Evolutionary conservation across 2,113 vertebrate genomes (phyloP).

Genomic region (Trogon melanurus): DNA sequence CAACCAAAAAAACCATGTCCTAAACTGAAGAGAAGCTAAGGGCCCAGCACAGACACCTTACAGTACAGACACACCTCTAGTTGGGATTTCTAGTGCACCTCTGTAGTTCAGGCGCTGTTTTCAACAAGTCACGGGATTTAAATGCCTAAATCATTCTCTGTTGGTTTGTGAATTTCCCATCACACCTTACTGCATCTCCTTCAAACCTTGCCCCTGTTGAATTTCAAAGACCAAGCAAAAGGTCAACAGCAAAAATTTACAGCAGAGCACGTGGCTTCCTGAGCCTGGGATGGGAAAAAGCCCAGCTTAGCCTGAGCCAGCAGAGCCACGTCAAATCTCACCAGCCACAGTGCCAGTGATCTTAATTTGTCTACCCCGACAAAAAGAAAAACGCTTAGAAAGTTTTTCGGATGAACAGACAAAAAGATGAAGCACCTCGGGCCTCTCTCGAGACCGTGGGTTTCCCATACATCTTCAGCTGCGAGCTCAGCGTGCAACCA

Average conservation of each 20-base stretch:
- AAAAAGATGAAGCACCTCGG: background rate
- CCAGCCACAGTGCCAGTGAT: fast-evolving
- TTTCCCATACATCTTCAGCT: background rate
- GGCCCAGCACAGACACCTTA: background rate
- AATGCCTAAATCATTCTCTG: background rate
- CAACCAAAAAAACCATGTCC: background rate
- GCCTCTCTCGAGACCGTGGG: background rate
- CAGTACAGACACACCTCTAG: background rate
- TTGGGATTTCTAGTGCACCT: background rate
- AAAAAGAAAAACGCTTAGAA: background rate
- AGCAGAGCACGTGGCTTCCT: background rate
- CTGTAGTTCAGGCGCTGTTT: background rate
- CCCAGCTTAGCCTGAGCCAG: background rate
- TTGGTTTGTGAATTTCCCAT: background rate
- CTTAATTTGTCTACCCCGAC: background rate
- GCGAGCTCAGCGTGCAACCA: background rate
- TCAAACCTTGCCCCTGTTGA: background rate
- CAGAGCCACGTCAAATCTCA: background rate
- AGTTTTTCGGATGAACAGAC: background rate
- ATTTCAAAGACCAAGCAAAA: background rate
- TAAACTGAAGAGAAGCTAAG: background rate
- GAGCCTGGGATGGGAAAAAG: background rate
- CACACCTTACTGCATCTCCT: background rate
- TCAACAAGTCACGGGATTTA: background rate
- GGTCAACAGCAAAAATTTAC: background rate